These are phyloP conservation scores for Petrocephalus sullivani DNA, from an alignment of 2,797 vertebrate species.

Conservation along the genomic window DNA sequence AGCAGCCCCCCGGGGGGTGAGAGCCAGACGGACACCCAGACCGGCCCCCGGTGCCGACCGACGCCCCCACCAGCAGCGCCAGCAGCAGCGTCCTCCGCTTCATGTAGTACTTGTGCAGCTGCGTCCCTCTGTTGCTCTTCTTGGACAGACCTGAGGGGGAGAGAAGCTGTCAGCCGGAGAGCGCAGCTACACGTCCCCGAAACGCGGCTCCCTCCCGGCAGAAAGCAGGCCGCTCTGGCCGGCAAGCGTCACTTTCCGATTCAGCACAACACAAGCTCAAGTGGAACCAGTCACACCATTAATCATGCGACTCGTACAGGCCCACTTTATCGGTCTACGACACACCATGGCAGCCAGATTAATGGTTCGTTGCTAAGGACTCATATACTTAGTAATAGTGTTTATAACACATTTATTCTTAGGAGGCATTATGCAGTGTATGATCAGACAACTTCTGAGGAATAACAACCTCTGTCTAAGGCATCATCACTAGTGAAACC, in stretches of 20 bases:
- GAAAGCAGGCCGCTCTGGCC: too few species aligned
- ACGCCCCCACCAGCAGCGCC: conserved; percentile 74
- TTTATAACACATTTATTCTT: not conserved
- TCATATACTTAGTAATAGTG: not conserved
- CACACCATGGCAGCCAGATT: not conserved
- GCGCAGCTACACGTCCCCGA: not conserved
- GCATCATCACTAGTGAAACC: not conserved
- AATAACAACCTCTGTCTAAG: not conserved
- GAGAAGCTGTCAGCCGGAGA: not conserved
- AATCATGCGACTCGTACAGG: not conserved
- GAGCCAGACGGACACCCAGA: not conserved
- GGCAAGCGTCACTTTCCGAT: too few species aligned
- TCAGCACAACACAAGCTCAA: too few species aligned
- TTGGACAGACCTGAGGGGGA: conserved; percentile 77
- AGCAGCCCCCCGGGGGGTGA: not conserved
- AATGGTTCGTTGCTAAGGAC: not conserved
- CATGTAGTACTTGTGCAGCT: conserved; percentile 98
- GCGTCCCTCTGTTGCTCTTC: conserved; percentile 90
- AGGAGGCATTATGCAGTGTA: not conserved
- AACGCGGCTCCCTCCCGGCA: not conserved
- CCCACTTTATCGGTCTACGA: not conserved
- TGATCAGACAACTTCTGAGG: not conserved
- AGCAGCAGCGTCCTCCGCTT: conserved; percentile 84
- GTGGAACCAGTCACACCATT: too few species aligned
- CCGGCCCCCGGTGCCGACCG: not conserved